Conservation (phyloP, 2,888 invertebrate genomes). For the Mesopsocus fuscifrons region DNA sequence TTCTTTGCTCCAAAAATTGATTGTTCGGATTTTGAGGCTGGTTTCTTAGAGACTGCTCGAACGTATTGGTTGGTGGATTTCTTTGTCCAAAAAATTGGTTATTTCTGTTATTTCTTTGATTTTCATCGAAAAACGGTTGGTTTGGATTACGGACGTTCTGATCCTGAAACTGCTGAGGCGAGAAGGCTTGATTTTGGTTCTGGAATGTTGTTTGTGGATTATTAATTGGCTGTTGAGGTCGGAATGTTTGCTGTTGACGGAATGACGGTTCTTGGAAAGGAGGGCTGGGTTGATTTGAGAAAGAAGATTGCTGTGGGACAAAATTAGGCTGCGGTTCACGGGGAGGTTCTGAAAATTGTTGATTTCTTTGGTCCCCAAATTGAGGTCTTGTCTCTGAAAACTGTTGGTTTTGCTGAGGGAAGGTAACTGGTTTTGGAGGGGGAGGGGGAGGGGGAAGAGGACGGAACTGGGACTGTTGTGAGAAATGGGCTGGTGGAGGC, state of each 20-base stretch:
- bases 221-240: slow-evolving; percentile 9
- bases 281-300: background rate
- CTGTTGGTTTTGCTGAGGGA: slow-evolving; percentile 23
- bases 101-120: background rate
- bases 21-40: background rate
- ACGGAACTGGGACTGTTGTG: slow-evolving; percentile 8
- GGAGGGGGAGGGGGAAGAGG: slow-evolving; percentile 2
- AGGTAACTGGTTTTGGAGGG: slow-evolving; percentile 23
- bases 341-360: slow-evolving; percentile 1
- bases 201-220: slow-evolving; percentile 14
- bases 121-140: background rate
- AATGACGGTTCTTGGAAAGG: background rate
- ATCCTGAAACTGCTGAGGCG: background rate
- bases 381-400: slow-evolving; percentile 2
- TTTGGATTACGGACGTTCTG: background rate
- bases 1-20: background rate
- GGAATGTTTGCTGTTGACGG: slow-evolving; percentile 7
- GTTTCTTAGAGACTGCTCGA: too few species aligned
- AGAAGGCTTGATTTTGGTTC: background rate
- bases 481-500: slow-evolving; percentile 15
- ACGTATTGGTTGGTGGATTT: too few species aligned
- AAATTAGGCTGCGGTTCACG: background rate
- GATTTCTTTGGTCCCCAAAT: slow-evolving; percentile 1
- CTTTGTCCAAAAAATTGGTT: background rate
- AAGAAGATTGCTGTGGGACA: background rate